phyloP scores from a whole-genome alignment of 2,888 invertebrate genomes.

The Dryadula phaetusa region DNA sequence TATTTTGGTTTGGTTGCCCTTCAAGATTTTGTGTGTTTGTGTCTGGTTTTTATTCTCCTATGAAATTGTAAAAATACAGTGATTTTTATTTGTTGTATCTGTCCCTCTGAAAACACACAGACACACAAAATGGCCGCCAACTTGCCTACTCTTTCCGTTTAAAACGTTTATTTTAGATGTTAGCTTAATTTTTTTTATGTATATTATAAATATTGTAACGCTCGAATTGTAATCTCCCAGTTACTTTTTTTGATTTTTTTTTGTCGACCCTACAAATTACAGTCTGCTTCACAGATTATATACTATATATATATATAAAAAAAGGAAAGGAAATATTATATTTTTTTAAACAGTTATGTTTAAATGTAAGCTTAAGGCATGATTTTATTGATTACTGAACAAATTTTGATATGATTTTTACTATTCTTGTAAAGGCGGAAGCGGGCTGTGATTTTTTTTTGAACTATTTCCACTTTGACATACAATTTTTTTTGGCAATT shows the following conservation, averaged over 20 bases:
- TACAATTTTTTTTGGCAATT: neutral
- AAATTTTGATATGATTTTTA: conserved; percentile 22
- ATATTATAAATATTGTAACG: conserved; percentile 21
- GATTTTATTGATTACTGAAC: neutral
- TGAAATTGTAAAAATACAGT: too few relatives aligned
- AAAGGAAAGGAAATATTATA: neutral
- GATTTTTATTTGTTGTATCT: neutral
- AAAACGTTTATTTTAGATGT: conserved; percentile 2
- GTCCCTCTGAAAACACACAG: neutral
- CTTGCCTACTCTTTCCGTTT: conserved; percentile 14
- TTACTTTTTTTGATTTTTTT: conserved; percentile 14
- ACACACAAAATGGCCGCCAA: conserved; percentile 11
- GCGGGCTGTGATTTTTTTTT: conserved; percentile 7
- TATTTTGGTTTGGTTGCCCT: neutral
- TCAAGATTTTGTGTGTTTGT: conserved; percentile 5
- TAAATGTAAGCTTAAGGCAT: neutral
- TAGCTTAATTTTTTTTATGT: conserved; percentile 14
- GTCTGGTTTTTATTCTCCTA: neutral
- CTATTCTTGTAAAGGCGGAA: neutral
- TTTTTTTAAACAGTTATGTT: conserved; percentile 3
- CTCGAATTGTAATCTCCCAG: conserved; percentile 36
- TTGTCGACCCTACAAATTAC: neutral
- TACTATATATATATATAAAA: neutral
- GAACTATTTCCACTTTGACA: neutral
- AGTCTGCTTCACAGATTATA: neutral